A percentile compares a stretch with the other conserved stretches of the same genome.
Conservation (phyloP, 2,888 invertebrate genomes). For the Ectemnius lituratus region DNA sequence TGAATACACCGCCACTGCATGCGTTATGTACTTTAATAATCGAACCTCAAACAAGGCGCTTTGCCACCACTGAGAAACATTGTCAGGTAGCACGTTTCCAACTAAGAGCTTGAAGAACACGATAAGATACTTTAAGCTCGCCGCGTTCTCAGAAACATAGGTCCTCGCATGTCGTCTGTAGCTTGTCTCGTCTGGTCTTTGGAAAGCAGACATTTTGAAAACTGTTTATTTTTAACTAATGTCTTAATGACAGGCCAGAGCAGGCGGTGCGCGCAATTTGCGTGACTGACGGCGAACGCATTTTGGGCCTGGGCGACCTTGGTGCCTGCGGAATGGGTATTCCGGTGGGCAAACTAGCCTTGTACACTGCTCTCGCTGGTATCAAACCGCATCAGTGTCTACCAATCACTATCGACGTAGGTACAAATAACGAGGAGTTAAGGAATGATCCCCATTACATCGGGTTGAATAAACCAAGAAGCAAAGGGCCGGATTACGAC, state of each 20-base stretch:
- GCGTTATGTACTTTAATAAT: too few species aligned
- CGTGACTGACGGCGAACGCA: conserved; percentile 98
- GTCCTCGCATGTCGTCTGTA: too few species aligned
- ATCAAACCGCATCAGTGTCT: conserved; percentile 97
- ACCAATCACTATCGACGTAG: conserved; percentile 96
- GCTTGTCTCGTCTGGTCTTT: too few species aligned
- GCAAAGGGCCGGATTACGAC: conserved; percentile 92
- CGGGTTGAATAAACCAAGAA: conserved; percentile 91
- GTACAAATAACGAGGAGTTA: conserved; percentile 93
- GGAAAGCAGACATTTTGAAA: too few species aligned
- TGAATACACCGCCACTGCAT: too few species aligned
- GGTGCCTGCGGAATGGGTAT: conserved; percentile 99
- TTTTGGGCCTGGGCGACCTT: conserved; percentile 96
- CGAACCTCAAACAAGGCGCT: too few species aligned
- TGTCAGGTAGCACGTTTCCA: too few species aligned
- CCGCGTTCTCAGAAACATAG: too few species aligned
- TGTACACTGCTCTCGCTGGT: conserved; percentile 98
- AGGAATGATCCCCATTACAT: conserved; percentile 97
- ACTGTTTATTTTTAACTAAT: background rate
- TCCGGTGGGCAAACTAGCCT: conserved; percentile 96
- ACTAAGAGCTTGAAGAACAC: too few species aligned
- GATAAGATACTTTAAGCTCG: too few species aligned
- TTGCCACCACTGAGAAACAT: too few species aligned
- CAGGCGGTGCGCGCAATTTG: conserved; percentile 91
- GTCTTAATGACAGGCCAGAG: conserved; percentile 83